A percentile compares a stretch with the other conserved stretches of the same genome.
Conservation (phyloP, 53 echinoderm and acorn worm species). For the Stichopus horrens region DNA sequence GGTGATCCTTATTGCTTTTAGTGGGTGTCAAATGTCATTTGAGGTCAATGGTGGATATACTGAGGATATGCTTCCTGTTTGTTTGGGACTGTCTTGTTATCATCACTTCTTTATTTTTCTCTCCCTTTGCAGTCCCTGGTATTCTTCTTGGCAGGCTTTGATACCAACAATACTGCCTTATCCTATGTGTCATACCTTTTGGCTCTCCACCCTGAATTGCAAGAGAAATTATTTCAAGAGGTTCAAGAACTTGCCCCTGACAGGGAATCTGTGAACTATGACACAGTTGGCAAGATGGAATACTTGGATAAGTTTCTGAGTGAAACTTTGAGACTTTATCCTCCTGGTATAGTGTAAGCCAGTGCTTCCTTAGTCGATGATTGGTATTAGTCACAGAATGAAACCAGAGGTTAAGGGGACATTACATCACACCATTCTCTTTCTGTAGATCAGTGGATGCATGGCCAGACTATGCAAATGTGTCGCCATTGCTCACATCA, state of each 20-base stretch:
- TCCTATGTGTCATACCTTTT: conserved; percentile 17
- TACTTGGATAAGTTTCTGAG: conserved; percentile 30
- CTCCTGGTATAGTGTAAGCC: conserved; percentile 21
- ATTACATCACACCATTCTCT: no score
- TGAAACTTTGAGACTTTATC: conserved; percentile 17
- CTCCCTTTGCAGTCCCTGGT: background rate
- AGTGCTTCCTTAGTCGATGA: no score
- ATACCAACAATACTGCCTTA: conserved; percentile 1
- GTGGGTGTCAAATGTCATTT: no score
- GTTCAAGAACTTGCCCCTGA: background rate
- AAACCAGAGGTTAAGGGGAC: no score
- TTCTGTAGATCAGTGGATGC: no score
- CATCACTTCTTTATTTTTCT: background rate
- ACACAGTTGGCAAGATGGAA: conserved; percentile 26
- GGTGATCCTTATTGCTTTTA: no score
- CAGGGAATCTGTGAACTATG: conserved; percentile 3
- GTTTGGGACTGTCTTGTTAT: no score
- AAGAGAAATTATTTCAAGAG: conserved; percentile 20
- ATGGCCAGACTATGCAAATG: no score
- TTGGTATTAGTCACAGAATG: no score
- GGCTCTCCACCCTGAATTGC: conserved; percentile 24
- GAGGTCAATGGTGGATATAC: no score
- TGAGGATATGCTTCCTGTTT: no score
- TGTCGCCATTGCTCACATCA: no score
- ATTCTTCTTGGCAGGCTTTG: conserved; percentile 25